Evolutionary conservation across 2,113 vertebrate genomes (phyloP), one percentile per base, ranked within the genome.

Genomic region (Callipepla californica): DNA sequence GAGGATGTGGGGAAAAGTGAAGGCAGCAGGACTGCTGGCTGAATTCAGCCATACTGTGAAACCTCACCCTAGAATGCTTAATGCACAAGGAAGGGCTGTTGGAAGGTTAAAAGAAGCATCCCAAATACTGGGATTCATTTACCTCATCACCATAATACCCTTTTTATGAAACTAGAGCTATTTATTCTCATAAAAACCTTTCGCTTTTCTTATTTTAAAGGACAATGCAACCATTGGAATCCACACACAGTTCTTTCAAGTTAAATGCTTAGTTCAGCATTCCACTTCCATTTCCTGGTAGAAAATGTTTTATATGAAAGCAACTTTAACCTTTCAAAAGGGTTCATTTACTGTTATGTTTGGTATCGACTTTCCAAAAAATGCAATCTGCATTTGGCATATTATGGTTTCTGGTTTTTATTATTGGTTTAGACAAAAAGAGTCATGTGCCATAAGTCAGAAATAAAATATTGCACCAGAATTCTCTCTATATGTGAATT

Each of bases 291-390:
- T 96, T 96, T 97, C 93, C 96, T 96, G 88, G 80, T 93, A 90
- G 82, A 96, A 96, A 96, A 96, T 93, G 48, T 96, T 97, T 95
- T 95, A 92, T 96, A 93, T 96, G 76, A 96, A 97, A 96, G 94
- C 92, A 96, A 66, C 73, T 93, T 89, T 95, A 97, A 95, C 94
- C 92, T 96, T 96, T 93, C 68, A 87, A 92, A 94, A 72, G 77
- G 94, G 90, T 96, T 96, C 91, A 97, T 93, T 96, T 96, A 89
- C 87, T 95, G 95, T 93, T 96, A 97, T 3, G 4, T 96, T 97
- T 97, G 34, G 78, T 96, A 88, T 95, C 82, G 74, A 59, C 92
- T 97, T 97, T 96, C 90, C 19, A 88, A 93, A 93, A 90, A 95
- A 79, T 58, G 88, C 68, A 87, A 51, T 82, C 76, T 94, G 78